A percentile compares a stretch with the other conserved stretches of the same genome.
phyloP scores from a whole-genome alignment of 2,797 vertebrate species.

The Cyprinella venusta region DNA sequence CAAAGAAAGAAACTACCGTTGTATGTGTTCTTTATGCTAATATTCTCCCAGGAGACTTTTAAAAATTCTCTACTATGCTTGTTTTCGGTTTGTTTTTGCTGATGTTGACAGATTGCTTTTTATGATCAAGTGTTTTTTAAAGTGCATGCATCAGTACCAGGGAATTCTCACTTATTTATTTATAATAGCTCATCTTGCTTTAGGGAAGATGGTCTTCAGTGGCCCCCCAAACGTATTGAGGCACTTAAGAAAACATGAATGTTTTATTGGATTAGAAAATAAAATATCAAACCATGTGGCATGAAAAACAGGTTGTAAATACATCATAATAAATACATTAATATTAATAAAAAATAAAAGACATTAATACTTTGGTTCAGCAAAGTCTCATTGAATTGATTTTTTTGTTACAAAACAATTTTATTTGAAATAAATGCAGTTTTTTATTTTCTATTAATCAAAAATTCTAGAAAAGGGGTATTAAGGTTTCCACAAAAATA shows the following conservation, averaged over 20 bases:
- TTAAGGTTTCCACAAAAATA: neutral
- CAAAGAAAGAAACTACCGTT: neutral
- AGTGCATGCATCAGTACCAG: neutral
- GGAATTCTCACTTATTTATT: constrained; percentile 41
- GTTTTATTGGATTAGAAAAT: neutral
- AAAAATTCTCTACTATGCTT: neutral
- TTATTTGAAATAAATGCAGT: neutral
- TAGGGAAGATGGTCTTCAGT: neutral
- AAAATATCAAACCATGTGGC: neutral
- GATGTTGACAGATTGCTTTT: neutral
- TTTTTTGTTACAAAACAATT: neutral
- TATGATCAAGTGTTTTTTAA: neutral
- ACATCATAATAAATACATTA: neutral
- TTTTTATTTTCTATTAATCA: neutral
- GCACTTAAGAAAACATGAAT: neutral
- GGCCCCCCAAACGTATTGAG: neutral
- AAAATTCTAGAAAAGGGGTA: neutral
- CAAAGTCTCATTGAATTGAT: neutral
- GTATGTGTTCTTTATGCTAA: neutral
- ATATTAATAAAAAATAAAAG: neutral
- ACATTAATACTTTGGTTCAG: neutral
- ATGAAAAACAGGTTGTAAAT: neutral
- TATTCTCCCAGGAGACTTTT: neutral
- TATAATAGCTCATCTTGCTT: constrained; percentile 19
- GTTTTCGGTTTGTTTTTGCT: neutral